Evolutionary conservation across 2,797 vertebrate species (phyloP).

Genomic region (Zalophus californianus): DNA sequence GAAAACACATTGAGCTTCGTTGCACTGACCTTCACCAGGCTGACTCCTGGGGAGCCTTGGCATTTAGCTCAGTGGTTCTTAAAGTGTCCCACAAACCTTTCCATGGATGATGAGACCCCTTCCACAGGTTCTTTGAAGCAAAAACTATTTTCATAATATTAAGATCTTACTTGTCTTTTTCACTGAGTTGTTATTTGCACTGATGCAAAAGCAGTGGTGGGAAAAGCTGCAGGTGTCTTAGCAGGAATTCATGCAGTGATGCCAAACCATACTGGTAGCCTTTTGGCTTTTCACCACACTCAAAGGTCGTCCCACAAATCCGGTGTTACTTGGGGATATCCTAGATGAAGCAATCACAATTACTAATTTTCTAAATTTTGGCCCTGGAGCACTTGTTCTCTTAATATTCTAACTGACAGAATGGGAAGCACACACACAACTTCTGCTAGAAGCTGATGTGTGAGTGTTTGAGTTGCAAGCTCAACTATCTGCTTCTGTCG

Average conservation of each 20-base stretch:
- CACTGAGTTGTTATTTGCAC: not conserved
- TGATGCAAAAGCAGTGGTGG: not conserved
- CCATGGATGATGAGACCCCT: not conserved
- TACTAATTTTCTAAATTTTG: not conserved
- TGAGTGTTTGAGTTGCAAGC: not conserved
- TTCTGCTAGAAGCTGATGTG: not conserved
- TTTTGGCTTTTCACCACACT: not conserved
- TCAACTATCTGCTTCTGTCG: not conserved
- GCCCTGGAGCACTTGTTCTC: not conserved
- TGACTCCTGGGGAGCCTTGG: not conserved
- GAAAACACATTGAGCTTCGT: not conserved
- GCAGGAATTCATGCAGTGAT: not conserved
- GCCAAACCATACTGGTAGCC: not conserved
- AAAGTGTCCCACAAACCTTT: not conserved
- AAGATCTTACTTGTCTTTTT: not conserved
- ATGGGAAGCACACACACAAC: not conserved
- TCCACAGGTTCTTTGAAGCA: not conserved
- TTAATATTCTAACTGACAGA: not conserved
- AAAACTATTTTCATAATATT: not conserved
- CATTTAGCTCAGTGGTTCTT: not conserved
- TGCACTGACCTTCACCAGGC: not conserved
- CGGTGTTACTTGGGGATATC: not conserved
- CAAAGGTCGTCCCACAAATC: not conserved
- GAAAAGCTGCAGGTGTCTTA: not conserved
- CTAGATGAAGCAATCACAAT: not conserved